Base-by-base conservation (phyloP, 2,797 vertebrate species). In the Hippopotamyrus pictus region DNA sequence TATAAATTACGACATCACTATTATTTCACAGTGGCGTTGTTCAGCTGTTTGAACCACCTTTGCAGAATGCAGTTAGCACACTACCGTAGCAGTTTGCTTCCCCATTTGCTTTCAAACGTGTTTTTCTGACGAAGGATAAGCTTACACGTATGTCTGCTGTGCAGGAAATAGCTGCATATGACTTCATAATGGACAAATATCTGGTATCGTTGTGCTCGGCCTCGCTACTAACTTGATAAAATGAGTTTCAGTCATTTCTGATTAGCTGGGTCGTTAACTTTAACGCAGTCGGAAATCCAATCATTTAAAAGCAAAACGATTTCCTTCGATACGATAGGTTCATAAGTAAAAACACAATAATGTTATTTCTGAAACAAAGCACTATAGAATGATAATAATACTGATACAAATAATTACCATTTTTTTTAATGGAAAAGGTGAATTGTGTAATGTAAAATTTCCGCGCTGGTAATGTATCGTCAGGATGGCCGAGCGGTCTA, bases 401-500 rank as follows among this genome's bases (percentile, higher is more conserved):
- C 5, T 57, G 6, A n/a, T n/a, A 57, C 54, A 7, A 57, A n/a
- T 57, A 57, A 5, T 54, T 19, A 19, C 3, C 0, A 22, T 6
- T 51, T 51, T 3, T 14, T 59, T 59, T 1, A 2, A 59, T 22
- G 0, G 19, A 59, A 59, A 59, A 22, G 1, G 1, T 65, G 1
- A 65, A 62, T 62, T 62, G 59, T 62, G 59, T 29, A 62, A 82
- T 82, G 33, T 22, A 82, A 46, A 44, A 82, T 48, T 83, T 83
- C 19, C 0, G 2, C 3, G 1, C 0, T 0, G 9, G 0, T 3
- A 37, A 46, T 12, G 25, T 12, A n/a, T 0, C 91, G 92, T 92
- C 92, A 93, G 92, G 91, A 92, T 93, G 92, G 92, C 92, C 91
- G 92, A 93, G 92, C 88, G 92, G 92, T 93, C 92, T 92, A 93